Percentiles rank a stretch among this genome's conserved stretches.
phyloP scores from a whole-genome alignment of 2,113 vertebrate genomes.

The Thermophis baileyi region DNA sequence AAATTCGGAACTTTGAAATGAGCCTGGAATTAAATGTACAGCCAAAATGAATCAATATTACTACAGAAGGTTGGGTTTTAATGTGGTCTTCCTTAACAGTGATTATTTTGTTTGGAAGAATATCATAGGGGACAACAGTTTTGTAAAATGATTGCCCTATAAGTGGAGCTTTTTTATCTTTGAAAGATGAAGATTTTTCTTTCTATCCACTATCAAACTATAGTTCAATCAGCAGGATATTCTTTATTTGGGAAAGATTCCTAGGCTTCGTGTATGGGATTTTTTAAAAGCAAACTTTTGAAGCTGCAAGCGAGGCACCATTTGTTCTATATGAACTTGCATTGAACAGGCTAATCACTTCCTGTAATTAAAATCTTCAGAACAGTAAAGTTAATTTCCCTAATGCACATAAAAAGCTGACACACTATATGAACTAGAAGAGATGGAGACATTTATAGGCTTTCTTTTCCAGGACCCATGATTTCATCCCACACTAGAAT shows the following conservation, averaged over 20 bases:
- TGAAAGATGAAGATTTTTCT: conserved; percentile 29
- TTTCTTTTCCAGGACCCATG: conserved; percentile 23
- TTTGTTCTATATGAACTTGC: conserved; percentile 22
- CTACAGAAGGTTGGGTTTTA: neutral
- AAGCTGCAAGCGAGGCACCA: neutral
- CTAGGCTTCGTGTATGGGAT: neutral
- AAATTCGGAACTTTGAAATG: neutral
- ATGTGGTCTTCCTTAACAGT: neutral
- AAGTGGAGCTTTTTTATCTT: conserved; percentile 45
- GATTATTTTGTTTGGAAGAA: conserved; percentile 50
- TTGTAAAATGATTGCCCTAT: neutral
- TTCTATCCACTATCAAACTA: conserved; percentile 15
- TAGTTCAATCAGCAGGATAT: conserved; percentile 50
- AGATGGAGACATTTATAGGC: conserved; percentile 26
- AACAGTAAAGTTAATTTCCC: conserved; percentile 68
- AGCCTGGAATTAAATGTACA: neutral
- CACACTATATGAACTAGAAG: conserved; percentile 40
- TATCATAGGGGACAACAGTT: conserved; percentile 38
- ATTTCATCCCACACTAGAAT: conserved; percentile 26
- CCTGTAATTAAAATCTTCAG: conserved; percentile 64
- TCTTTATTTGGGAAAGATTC: conserved; percentile 24
- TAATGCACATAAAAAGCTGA: conserved; percentile 57
- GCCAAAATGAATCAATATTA: neutral
- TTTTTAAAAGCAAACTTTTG: neutral
- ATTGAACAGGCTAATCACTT: conserved; percentile 59